Conservation (phyloP, 2,888 invertebrate genomes). For the Conchocele bisecta region DNA sequence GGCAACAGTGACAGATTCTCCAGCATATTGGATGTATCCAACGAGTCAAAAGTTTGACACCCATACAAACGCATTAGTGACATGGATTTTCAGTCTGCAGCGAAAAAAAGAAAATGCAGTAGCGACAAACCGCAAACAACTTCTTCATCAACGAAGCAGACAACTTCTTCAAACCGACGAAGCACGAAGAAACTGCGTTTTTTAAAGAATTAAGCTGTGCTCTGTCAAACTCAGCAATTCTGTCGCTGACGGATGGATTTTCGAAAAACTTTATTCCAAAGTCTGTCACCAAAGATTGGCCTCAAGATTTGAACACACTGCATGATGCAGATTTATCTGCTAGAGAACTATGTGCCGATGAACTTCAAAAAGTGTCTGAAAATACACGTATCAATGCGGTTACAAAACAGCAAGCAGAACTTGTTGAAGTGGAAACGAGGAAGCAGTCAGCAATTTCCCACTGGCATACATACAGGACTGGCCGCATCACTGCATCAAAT, state of each 20-base stretch:
- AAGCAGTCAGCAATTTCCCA: conserved; percentile 5
- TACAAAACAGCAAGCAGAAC: neutral
- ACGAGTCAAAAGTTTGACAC: conserved; percentile 1
- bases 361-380: conserved; percentile 2
- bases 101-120: conserved; percentile 5
- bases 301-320: neutral
- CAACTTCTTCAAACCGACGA: conserved; percentile 10
- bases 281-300: neutral
- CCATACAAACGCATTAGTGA: conserved; percentile 16
- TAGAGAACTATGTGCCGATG: conserved; percentile 3
- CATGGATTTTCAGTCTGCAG: conserved; percentile 21
- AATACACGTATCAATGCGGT: conserved; percentile 1
- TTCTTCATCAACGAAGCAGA: too few species aligned
- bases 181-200: conserved; percentile 1
- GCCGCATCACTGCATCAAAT: conserved; percentile 21
- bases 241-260: neutral
- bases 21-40: conserved; percentile 18
- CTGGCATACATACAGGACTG: conserved; percentile 14
- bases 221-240: neutral
- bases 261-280: neutral
- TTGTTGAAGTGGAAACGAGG: conserved; percentile 12
- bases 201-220: neutral
- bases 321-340: neutral
- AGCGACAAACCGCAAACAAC: too few species aligned
- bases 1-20: conserved; percentile 9